Evolutionary conservation across 1,140 invertebrate genomes (phyloP), one percentile per base, ranked within the genome.

Genomic region (Sinella curviseta): DNA sequence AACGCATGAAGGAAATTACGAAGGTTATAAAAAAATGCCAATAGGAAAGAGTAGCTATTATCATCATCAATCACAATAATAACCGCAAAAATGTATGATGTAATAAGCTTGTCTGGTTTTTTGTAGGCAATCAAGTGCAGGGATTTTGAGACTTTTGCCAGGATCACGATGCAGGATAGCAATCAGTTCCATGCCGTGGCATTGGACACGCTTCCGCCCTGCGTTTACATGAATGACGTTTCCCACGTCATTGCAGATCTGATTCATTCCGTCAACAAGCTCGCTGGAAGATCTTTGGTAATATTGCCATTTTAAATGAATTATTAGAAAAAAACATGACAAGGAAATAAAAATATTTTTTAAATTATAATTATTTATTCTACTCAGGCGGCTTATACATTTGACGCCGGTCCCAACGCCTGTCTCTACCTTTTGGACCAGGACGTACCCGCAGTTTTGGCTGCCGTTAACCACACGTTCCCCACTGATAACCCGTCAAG

Each of bases 131-230:
- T 99, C 75, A 76, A 88, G 35, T 84, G 91, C 0, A 93, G 90
- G 85, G 90, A 99, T 88, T 99, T 99, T 87, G 82, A 90, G 48
- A 90, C 86, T 74, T 98, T 99, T 90, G 97, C 95, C 34, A 91
- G 95, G 86, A 89, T 99, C 12, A 98, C 97, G 24, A 99, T 99
- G 94, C 92, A 92, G 87, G 98, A 99, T 85, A 98, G 96, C 75
- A 99, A 99, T 90, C 95, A 98, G 87, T 92, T 99, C 84, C 98
- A 99, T 89, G 96, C 97, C 1, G 90, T 96, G 35, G 97, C 95
- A 84, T 86, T 97, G 65, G 98, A 99, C 86, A 96, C 97, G 0
- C 97, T 92, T 90, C 98, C 98, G 3, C 97, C 98, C 0, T 93
- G 93, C 86, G 88, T 92, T 30, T 99, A 99, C 85, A 92, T 98